phyloP scores from a whole-genome alignment of 2,113 vertebrate genomes.

The Ammodramus savannarum region DNA sequence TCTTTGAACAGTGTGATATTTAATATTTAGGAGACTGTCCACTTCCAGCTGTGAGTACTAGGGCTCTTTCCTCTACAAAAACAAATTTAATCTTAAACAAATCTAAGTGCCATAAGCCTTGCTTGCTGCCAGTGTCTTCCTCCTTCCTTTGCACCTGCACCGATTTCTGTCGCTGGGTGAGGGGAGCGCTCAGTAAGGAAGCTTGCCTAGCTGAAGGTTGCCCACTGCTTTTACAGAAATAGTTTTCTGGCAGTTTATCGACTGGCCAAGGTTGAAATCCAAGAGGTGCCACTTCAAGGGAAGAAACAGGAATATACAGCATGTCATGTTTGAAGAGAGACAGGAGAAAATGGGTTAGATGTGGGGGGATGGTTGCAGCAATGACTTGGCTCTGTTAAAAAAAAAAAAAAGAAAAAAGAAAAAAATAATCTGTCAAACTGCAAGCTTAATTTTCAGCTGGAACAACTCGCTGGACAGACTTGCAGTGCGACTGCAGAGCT shows the following conservation, averaged over 20 bases:
- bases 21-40: not conserved
- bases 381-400: not conserved
- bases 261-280: not conserved
- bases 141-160: not conserved
- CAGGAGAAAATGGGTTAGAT: not conserved
- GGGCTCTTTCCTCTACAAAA: not conserved
- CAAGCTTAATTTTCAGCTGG: not conserved
- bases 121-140: not conserved
- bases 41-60: not conserved
- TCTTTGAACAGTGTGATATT: not conserved
- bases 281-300: not conserved
- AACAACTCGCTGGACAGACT: not conserved
- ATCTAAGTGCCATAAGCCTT: not conserved
- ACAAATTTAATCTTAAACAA: not conserved
- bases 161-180: accelerated
- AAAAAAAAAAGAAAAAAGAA: not conserved
- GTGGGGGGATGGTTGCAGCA: not conserved
- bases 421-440: not conserved
- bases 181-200: not conserved
- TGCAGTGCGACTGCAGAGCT: not conserved
- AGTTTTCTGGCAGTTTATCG: not conserved
- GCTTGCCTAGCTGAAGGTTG: not conserved
- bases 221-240: not conserved
- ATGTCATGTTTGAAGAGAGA: not conserved
- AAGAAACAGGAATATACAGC: not conserved